Evolutionary conservation across 2,888 invertebrate genomes (phyloP).

Genomic region (Pyralis farinalis): DNA sequence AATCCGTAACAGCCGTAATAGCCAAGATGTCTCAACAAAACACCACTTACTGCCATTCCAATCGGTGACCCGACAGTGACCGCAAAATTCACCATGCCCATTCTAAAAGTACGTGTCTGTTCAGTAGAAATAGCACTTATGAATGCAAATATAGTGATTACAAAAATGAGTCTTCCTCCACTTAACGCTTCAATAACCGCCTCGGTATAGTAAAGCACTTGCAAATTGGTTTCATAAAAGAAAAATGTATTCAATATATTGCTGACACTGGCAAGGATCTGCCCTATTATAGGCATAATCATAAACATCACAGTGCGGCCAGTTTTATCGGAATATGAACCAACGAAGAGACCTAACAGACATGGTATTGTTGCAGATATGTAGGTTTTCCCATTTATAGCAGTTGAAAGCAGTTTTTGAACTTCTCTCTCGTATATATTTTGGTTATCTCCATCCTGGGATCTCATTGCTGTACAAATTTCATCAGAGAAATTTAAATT

Average conservation of each 20-base stretch:
- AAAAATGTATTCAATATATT: constrained; percentile 86
- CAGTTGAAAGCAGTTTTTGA: constrained; percentile 84
- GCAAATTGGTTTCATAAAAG: constrained; percentile 86
- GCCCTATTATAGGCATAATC: constrained; percentile 86
- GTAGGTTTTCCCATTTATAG: constrained; percentile 88
- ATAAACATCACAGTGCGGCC: constrained; percentile 85
- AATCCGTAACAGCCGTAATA: constrained; percentile 48
- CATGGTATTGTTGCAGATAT: constrained; percentile 87
- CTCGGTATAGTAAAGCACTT: constrained; percentile 58
- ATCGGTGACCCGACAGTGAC: constrained; percentile 80
- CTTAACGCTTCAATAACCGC: constrained; percentile 24
- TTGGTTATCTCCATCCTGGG: constrained; percentile 78
- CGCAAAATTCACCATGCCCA: constrained; percentile 83
- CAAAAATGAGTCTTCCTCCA: constrained; percentile 27
- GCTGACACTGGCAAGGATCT: constrained; percentile 84
- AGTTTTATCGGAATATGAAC: constrained; percentile 84
- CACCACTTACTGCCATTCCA: constrained; percentile 78
- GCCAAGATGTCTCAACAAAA: constrained; percentile 60
- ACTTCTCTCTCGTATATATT: constrained; percentile 72
- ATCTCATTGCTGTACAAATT: constrained; percentile 85
- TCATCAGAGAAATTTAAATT: constrained; percentile 84
- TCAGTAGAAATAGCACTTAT: constrained; percentile 78
- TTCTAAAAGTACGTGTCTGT: constrained; percentile 80
- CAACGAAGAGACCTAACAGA: constrained; percentile 86
- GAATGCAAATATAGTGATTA: constrained; percentile 27